phyloP scores from a whole-genome alignment of 2,113 vertebrate genomes.

The Pelmatolapia mariae region DNA sequence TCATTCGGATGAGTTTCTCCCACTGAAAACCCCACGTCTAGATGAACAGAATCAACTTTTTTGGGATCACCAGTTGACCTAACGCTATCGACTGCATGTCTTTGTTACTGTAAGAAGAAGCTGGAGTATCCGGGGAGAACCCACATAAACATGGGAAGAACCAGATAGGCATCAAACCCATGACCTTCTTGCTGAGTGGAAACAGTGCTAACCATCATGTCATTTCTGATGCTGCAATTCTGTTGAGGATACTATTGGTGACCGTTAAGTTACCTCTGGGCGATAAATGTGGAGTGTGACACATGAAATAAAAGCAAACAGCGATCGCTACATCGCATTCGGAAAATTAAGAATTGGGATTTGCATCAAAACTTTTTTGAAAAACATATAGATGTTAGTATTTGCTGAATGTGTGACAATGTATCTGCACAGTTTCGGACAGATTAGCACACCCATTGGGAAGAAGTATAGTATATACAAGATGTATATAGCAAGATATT shows the following conservation, averaged over 20 bases:
- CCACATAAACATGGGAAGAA: background rate
- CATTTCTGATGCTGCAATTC: background rate
- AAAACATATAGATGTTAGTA: background rate
- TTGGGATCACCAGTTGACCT: background rate
- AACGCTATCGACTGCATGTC: background rate
- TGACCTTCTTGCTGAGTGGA: background rate
- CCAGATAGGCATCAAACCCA: background rate
- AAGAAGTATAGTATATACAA: background rate
- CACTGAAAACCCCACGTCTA: background rate
- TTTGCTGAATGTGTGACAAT: background rate
- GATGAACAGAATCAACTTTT: background rate
- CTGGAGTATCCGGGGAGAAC: background rate
- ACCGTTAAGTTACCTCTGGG: background rate
- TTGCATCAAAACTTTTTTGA: background rate
- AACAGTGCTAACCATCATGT: background rate
- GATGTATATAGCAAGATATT: background rate
- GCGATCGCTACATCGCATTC: rapidly evolving
- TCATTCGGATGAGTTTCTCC: background rate
- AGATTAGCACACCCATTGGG: background rate
- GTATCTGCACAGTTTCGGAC: rapidly evolving
- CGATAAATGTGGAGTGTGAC: background rate
- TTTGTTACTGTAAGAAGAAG: background rate
- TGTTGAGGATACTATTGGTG: background rate
- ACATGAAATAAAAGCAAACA: rapidly evolving
- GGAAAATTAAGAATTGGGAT: background rate